These are phyloP conservation scores for Spilogale gracilis DNA, from an alignment of 2,113 vertebrate genomes.

Conservation along the genomic window DNA sequence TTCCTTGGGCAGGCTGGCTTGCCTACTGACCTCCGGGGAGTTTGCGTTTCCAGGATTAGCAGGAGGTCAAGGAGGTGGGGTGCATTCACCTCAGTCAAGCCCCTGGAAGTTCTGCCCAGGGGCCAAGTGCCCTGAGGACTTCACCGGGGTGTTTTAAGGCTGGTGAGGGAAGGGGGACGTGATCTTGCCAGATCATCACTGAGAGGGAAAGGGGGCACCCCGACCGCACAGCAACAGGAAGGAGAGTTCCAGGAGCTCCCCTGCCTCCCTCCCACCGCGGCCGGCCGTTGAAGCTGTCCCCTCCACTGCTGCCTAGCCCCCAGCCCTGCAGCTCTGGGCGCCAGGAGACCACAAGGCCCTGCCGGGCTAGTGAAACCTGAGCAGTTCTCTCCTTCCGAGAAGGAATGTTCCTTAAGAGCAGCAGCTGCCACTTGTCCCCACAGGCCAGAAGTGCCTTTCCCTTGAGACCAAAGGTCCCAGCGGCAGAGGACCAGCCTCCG, in stretches of 20 bases:
- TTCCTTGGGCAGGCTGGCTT: background rate
- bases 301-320: background rate
- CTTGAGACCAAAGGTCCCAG: conserved; percentile 58
- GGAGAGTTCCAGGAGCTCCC: background rate
- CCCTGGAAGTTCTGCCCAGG: background rate
- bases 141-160: background rate
- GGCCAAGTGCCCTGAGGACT: background rate
- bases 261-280: background rate
- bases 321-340: background rate
- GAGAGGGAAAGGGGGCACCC: background rate
- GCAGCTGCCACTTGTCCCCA: conserved; percentile 73
- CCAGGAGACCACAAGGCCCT: background rate
- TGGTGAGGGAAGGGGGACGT: accelerated
- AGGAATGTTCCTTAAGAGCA: conserved; percentile 79
- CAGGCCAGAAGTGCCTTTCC: conserved; percentile 64
- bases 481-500: background rate
- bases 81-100: background rate
- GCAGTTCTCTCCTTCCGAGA: conserved; percentile 31
- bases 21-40: background rate
- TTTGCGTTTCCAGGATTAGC: background rate
- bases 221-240: background rate
- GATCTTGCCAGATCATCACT: background rate
- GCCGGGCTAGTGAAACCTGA: conserved; percentile 60
- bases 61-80: accelerated
- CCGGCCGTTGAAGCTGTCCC: background rate